Conservation (phyloP, 2,888 invertebrate species). For the Tholera decimalis region DNA sequence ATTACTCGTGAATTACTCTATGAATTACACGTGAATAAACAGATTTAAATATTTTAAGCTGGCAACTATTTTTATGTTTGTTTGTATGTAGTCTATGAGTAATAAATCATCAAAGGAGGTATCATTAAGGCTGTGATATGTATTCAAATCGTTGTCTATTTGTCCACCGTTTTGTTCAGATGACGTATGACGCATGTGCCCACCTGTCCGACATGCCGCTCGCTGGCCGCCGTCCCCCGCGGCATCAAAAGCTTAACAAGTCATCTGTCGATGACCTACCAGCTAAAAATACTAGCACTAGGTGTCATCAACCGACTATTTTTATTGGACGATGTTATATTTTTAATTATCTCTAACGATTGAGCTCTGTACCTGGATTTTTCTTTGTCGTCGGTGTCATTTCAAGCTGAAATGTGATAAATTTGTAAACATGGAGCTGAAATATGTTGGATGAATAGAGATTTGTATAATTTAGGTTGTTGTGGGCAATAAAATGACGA, state of each 20-base stretch:
- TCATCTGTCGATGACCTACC: conserved; percentile 60
- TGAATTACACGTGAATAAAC: too few relatives aligned
- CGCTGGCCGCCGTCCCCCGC: conserved; percentile 47
- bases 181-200: conserved; percentile 41
- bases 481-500: not conserved
- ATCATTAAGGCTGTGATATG: conserved; percentile 22
- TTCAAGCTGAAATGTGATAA: conserved; percentile 1
- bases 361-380: conserved; percentile 28
- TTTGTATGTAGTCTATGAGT: not conserved
- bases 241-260: conserved; percentile 54
- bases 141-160: conserved; percentile 37
- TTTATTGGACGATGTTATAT: conserved; percentile 44
- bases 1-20: too few relatives aligned
- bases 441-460: not conserved
- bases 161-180: conserved; percentile 53
- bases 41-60: conserved; percentile 26
- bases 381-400: conserved; percentile 24
- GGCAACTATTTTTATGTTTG: conserved; percentile 13
- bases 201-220: conserved; percentile 48
- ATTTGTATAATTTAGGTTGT: conserved; percentile 8
- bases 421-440: not conserved
- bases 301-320: conserved; percentile 62
- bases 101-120: conserved; percentile 34
- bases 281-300: conserved; percentile 54
- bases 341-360: conserved; percentile 28